Conservation (phyloP, 2,797 vertebrate genomes). For the Thunnus albacares region DNA sequence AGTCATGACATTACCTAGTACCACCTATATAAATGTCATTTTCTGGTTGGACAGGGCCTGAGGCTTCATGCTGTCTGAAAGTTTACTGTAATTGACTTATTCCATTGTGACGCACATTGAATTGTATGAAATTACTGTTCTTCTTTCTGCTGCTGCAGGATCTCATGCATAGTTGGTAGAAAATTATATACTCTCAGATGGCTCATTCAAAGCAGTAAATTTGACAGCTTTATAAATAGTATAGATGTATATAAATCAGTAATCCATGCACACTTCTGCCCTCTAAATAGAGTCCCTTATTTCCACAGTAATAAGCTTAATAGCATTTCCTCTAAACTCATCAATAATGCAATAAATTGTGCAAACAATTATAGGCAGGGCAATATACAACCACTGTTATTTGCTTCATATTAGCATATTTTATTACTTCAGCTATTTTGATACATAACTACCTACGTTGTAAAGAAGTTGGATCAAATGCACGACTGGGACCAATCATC, state of each 20-base stretch:
- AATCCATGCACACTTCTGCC: background rate
- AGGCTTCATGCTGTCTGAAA: background rate
- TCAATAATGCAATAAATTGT: conserved; percentile 43
- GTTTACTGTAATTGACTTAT: background rate
- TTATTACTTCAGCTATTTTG: conserved; percentile 21
- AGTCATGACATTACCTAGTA: no score
- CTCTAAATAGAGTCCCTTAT: background rate
- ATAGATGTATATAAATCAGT: conserved; percentile 15
- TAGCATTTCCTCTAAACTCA: conserved; percentile 23
- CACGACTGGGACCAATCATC: conserved; percentile 4
- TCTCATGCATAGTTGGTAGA: background rate
- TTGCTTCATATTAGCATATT: conserved; percentile 20
- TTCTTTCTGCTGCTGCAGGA: background rate
- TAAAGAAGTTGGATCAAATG: conserved; percentile 22
- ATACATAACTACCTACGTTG: background rate
- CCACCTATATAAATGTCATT: background rate
- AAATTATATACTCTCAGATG: conserved; percentile 17
- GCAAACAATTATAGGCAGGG: conserved; percentile 41
- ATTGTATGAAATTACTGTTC: background rate
- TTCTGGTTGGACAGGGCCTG: background rate
- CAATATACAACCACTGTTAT: conserved; percentile 18
- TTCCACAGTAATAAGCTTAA: conserved; percentile 33
- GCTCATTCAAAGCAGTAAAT: conserved; percentile 21
- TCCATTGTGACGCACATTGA: background rate
- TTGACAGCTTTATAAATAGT: conserved; percentile 21